Percentiles rank a stretch among this genome's conserved stretches.
Evolutionary conservation across 2,888 invertebrate species (phyloP).

Genomic region (Epistrophella euchroma): DNA sequence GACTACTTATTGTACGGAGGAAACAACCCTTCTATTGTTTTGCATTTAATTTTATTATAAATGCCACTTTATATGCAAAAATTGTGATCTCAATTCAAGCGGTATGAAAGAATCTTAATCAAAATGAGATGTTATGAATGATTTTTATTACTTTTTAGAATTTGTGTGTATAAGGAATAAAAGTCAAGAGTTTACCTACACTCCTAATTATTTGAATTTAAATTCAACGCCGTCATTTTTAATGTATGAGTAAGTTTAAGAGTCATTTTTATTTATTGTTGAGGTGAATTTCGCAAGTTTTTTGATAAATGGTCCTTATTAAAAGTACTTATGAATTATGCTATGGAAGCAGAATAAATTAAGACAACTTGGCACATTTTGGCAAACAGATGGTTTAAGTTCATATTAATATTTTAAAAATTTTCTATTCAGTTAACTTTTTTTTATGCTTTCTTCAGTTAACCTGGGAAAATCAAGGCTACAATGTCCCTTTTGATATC

Average conservation of each 20-base stretch:
- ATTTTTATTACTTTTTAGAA: slow-evolving; percentile 50
- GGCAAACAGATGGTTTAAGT: background rate
- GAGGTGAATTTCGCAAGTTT: slow-evolving; percentile 16
- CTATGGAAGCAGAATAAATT: background rate
- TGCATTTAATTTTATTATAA: slow-evolving; percentile 55
- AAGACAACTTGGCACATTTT: background rate
- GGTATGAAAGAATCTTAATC: slow-evolving; percentile 43
- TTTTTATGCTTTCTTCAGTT: no score
- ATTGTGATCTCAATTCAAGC: slow-evolving; percentile 45
- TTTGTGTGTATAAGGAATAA: slow-evolving; percentile 11
- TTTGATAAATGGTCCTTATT: background rate
- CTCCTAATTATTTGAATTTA: background rate
- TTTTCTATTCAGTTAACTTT: no score
- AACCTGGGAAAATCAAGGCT: no score
- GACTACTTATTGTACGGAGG: background rate
- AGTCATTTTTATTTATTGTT: background rate
- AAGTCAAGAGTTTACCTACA: background rate
- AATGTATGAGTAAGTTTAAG: background rate
- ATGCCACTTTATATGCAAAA: slow-evolving; percentile 57
- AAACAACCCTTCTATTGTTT: slow-evolving; percentile 69
- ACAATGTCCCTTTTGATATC: no score
- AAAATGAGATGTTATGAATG: slow-evolving; percentile 45
- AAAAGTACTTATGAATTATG: background rate
- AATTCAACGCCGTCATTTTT: background rate
- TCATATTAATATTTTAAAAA: no score